phyloP scores from a whole-genome alignment of 1,140 invertebrate genomes.

The Drosophila sp. region DNA sequence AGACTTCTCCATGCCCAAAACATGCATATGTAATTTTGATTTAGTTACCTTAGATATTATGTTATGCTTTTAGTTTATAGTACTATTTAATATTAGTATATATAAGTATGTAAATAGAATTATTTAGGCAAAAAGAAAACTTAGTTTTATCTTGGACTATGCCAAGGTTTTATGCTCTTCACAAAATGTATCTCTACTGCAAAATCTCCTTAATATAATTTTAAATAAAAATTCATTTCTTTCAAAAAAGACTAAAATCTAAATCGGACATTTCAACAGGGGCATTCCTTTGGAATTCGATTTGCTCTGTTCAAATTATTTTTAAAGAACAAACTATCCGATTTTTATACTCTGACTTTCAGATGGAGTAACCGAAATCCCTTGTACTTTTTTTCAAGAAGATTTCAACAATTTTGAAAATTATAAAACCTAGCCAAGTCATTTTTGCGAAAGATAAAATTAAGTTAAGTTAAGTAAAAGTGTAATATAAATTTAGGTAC shows the following conservation, averaged over 20 bases:
- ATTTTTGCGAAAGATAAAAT: background rate
- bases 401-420: background rate
- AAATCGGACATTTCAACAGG: background rate
- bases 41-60: conserved; percentile 47
- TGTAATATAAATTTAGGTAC: conserved; percentile 9
- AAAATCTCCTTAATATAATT: conserved; percentile 42
- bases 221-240: conserved; percentile 60
- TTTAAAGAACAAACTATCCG: background rate
- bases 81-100: conserved; percentile 29
- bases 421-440: background rate
- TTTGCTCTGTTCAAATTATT: background rate
- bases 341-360: background rate
- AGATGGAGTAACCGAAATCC: background rate
- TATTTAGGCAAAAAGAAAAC: conserved; percentile 37
- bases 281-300: background rate
- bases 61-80: conserved; percentile 32
- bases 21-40: conserved; percentile 11
- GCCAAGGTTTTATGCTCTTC: conserved; percentile 59
- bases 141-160: conserved; percentile 32
- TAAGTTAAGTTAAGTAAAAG: background rate
- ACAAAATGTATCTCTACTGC: conserved; percentile 41
- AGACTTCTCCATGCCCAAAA: conserved; percentile 45
- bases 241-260: conserved; percentile 31
- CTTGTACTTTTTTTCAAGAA: background rate
- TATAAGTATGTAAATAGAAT: conserved; percentile 55